These are phyloP conservation scores for Euura saliciscinereae DNA, from an alignment of 1,140 invertebrate species.

Conservation along the genomic window DNA sequence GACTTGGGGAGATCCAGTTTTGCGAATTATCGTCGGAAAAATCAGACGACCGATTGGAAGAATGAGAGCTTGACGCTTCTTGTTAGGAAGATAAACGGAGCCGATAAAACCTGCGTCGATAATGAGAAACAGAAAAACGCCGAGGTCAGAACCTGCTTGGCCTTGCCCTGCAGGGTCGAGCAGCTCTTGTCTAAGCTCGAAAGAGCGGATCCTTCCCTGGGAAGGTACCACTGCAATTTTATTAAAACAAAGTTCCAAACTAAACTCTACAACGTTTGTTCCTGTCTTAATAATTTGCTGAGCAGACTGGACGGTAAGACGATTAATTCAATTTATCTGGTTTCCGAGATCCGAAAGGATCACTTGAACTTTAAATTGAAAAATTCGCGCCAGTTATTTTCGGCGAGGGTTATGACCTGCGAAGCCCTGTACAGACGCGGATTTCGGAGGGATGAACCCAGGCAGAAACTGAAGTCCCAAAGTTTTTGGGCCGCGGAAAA, in stretches of 20 bases:
- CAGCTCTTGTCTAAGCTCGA: constrained; percentile 27
- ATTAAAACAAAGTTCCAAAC: constrained; percentile 30
- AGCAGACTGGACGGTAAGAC: constrained; percentile 18
- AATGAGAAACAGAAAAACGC: constrained; percentile 6
- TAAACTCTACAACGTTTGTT: constrained; percentile 28
- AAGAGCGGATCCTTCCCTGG: constrained; percentile 26
- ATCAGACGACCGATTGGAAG: constrained; percentile 12
- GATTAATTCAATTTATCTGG: constrained; percentile 19
- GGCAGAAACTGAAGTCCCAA: neutral
- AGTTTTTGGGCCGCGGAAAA: neutral
- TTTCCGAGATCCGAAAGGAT: constrained; percentile 31
- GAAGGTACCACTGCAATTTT: constrained; percentile 19
- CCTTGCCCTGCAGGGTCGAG: constrained; percentile 33
- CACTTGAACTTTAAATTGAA: constrained; percentile 34
- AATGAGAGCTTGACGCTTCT: constrained; percentile 12
- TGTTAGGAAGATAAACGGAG: constrained; percentile 1
- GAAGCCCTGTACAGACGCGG: constrained; percentile 14
- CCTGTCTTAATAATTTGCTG: constrained; percentile 31
- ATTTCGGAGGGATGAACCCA: neutral
- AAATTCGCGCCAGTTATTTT: constrained; percentile 13
- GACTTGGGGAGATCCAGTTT: constrained; percentile 9
- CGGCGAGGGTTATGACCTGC: constrained; percentile 28
- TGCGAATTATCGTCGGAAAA: constrained; percentile 10
- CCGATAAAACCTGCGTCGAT: neutral
- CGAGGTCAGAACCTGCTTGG: constrained; percentile 10